Conservation (phyloP, 2,888 invertebrate genomes). For the Ypsolopha scabrella region DNA sequence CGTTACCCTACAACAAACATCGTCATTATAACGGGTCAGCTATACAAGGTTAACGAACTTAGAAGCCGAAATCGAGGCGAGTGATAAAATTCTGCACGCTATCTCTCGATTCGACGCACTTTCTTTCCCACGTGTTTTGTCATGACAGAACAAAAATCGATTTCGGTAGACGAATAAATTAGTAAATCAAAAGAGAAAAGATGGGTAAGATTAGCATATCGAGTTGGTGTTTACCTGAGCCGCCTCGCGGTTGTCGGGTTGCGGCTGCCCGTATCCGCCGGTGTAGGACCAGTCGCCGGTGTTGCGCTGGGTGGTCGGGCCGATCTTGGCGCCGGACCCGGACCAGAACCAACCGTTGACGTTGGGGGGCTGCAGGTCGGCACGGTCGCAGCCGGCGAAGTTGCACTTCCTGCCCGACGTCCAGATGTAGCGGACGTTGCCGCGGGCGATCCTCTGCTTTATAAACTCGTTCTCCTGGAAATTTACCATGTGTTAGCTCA, state of each 20-base stretch:
- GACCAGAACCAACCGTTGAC: conserved; percentile 96
- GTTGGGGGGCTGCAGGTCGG: conserved; percentile 86
- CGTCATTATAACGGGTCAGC: background rate
- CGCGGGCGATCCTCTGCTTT: conserved; percentile 86
- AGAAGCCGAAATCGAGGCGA: background rate
- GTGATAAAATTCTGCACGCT: conserved; percentile 3
- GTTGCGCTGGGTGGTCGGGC: conserved; percentile 88
- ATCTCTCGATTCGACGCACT: background rate
- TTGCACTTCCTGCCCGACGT: conserved; percentile 93
- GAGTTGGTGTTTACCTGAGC: conserved; percentile 73
- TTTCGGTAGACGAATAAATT: too few species aligned
- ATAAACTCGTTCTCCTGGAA: conserved; percentile 85
- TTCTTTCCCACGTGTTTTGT: background rate
- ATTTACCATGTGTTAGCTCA: background rate
- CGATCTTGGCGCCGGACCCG: conserved; percentile 91
- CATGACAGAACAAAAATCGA: too few species aligned
- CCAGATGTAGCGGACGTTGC: conserved; percentile 87
- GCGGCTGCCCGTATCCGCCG: conserved; percentile 88
- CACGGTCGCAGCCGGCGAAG: conserved; percentile 88
- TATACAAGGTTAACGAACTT: background rate
- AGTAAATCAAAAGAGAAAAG: too few species aligned
- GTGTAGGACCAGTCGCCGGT: conserved; percentile 92
- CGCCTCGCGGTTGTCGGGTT: conserved; percentile 92
- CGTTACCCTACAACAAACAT: conserved; percentile 76
- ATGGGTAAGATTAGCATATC: too few species aligned